Evolutionary conservation across 2,113 vertebrate species (phyloP), one percentile per base, ranked within the genome.

Genomic region (Prionailurus bengalensis): DNA sequence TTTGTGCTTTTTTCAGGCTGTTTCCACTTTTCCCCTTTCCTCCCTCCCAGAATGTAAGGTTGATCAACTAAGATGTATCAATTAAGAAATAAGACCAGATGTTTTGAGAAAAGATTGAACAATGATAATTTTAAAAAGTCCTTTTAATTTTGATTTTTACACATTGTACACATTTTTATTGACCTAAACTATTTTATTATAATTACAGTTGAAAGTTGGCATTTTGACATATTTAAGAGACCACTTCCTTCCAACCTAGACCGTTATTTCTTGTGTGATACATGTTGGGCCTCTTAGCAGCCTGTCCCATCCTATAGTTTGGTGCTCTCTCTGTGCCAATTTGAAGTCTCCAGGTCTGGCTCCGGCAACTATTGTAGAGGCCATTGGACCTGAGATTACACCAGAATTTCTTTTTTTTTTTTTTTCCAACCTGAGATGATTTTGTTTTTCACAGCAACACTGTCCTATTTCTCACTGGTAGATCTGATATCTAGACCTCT

Each of bases 401-500:
- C n/a, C 55, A 78, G 70, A 83, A 78, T 85, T 95, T 95, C 13
- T 14, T 23, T 61, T 91, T 85, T 85, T 88, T 88, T 61, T 93
- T 85, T 85, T 88, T 7, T 55, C 94, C 25, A 85, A 11, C 19
- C 2, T 17, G 36, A 79, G 61, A 16, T 33, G 39, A 12, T n/a
- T 93, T 66, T 73, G 76, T 66, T 36, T 68, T 61, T 61, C 27
- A 29, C 17, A 91, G 45, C 48, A 63, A 93, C 82, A 71, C 17
- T 81, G 17, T 68, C 21, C 19, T 90, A 3, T 68, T 94, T 88
- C 12, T 89, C n/a, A 51, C 23, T 29, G 12, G 1, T 85, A 12
- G 45, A 31, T 68, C 42, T 89, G 81, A n/a, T 65, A 51, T 73
- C 70, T 23, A 53, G 36, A 45, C 16, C 9, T 91, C 39, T 66